These are phyloP conservation scores for Rhizoglyphus robini DNA, from an alignment of 1,140 invertebrate species.

Conservation along the genomic window DNA sequence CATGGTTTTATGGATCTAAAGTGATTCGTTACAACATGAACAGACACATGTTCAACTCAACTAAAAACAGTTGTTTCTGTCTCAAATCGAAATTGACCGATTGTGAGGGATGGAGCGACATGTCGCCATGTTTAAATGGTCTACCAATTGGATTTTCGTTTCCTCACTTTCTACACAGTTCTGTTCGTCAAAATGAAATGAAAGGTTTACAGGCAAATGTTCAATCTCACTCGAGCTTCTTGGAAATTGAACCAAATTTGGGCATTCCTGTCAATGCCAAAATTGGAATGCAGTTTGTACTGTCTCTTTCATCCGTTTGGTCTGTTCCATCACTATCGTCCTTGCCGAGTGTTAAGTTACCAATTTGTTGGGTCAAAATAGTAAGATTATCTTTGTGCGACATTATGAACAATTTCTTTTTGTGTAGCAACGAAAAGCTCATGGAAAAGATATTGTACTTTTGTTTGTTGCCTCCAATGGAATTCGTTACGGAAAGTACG, in stretches of 20 bases:
- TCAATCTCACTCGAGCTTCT: conserved; percentile 58
- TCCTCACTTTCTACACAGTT: too few species aligned
- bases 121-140: conserved; percentile 35
- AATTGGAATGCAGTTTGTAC: conserved; percentile 19
- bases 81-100: neutral
- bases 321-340: neutral
- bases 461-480: too few species aligned
- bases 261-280: conserved; percentile 23
- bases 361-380: too few species aligned
- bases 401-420: too few species aligned
- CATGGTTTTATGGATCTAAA: neutral
- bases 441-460: too few species aligned
- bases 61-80: neutral
- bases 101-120: conserved; percentile 12
- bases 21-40: neutral
- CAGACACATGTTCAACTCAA: neutral
- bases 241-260: conserved; percentile 66
- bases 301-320: neutral
- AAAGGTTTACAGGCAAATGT: too few species aligned
- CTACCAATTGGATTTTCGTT: conserved; percentile 74
- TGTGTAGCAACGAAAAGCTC: too few species aligned
- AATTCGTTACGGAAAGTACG: too few species aligned
- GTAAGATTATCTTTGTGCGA: too few species aligned
- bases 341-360: too few species aligned
- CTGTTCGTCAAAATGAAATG: too few species aligned